Evolutionary conservation across 2,113 vertebrate genomes (phyloP).

Genomic region (Xenopus borealis): DNA sequence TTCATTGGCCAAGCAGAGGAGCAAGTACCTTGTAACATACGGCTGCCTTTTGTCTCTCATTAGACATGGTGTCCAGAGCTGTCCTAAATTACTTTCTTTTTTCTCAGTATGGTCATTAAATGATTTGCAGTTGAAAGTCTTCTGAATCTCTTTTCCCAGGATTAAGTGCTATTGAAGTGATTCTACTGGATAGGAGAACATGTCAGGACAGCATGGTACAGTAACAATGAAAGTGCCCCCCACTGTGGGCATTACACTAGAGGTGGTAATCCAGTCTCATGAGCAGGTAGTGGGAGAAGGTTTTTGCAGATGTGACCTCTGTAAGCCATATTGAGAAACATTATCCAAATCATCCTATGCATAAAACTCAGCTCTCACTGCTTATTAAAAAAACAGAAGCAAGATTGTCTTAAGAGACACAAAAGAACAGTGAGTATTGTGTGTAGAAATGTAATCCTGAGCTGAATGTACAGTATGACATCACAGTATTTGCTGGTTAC

Average conservation of each 20-base stretch:
- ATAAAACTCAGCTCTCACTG: slow-evolving; percentile 41
- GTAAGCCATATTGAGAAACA: slow-evolving; percentile 7
- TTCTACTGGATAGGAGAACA: not conserved
- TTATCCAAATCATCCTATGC: slow-evolving; percentile 50
- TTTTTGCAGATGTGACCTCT: slow-evolving; percentile 41
- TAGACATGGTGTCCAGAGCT: no score
- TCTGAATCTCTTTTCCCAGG: slow-evolving; percentile 33
- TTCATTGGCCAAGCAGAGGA: not conserved
- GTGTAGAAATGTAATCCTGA: slow-evolving; percentile 42
- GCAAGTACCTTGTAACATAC: not conserved
- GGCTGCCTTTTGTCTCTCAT: not conserved
- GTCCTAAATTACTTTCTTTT: no score
- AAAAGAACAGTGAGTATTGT: slow-evolving; percentile 45
- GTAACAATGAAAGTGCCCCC: no score
- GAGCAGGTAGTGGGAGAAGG: slow-evolving; percentile 36
- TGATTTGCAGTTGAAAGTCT: not conserved
- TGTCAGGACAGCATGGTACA: no score
- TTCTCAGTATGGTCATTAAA: no score
- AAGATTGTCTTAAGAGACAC: slow-evolving; percentile 29
- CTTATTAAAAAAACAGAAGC: slow-evolving; percentile 36
- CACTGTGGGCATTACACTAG: no score
- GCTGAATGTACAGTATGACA: slow-evolving; percentile 45
- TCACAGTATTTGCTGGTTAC: slow-evolving; percentile 42
- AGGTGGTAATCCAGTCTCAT: not conserved
- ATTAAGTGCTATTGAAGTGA: slow-evolving; percentile 23